phyloP scores from a whole-genome alignment of 2,888 invertebrate species.

The Drosophila flavopinicola region DNA sequence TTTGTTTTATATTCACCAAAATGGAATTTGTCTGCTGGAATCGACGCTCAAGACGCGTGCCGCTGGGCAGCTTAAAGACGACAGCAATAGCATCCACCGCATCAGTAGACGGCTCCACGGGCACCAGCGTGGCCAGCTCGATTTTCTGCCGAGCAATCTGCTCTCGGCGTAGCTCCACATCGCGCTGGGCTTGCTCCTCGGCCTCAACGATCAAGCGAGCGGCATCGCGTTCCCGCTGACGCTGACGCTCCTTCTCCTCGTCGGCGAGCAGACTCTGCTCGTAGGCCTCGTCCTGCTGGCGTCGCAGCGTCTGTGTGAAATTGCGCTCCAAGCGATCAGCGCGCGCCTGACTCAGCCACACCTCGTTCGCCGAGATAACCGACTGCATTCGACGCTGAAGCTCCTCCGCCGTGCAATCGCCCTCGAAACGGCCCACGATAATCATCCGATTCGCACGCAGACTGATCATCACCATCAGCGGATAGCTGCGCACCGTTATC shows the following conservation, averaged over 20 bases:
- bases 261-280: conserved; percentile 95
- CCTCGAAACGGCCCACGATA: conserved; percentile 95
- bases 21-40: conserved; percentile 92
- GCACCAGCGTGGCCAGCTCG: conserved; percentile 88
- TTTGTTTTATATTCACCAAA: conserved; percentile 88
- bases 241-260: conserved; percentile 95
- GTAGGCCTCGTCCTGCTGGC: conserved; percentile 97
- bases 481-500: conserved; percentile 92
- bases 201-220: conserved; percentile 85
- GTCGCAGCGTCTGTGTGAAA: conserved; percentile 93
- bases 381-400: conserved; percentile 90
- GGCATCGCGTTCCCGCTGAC: conserved; percentile 87
- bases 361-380: conserved; percentile 93
- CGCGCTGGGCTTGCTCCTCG: conserved; percentile 85
- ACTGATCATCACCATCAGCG: conserved; percentile 95
- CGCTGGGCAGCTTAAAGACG: conserved; percentile 96
- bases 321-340: conserved; percentile 93
- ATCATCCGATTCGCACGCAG: conserved; percentile 96
- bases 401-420: conserved; percentile 90
- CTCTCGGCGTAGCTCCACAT: conserved; percentile 85
- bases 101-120: conserved; percentile 90
- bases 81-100: conserved; percentile 91
- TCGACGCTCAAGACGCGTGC: conserved; percentile 93
- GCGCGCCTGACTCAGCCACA: conserved; percentile 93
- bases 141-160: conserved; percentile 89